phyloP scores from a whole-genome alignment of 2,797 vertebrate species.

The Scomberomorus guttatus region DNA sequence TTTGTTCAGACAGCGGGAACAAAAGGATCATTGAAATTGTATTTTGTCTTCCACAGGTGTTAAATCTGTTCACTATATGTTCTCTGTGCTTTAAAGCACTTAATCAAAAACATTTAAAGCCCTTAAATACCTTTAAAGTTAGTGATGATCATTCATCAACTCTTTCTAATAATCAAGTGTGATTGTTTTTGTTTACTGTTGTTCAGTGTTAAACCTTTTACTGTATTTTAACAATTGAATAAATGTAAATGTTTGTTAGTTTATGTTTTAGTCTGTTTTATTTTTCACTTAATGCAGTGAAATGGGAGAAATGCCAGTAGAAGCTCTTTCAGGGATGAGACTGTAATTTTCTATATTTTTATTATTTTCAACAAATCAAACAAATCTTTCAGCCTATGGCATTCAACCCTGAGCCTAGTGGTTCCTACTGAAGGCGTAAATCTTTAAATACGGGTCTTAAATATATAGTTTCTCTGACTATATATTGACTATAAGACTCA shows the following conservation, averaged over 20 bases:
- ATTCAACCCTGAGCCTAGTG: too few relatives aligned
- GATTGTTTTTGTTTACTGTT: not conserved
- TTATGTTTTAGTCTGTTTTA: not conserved
- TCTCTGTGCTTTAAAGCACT: slow-evolving; percentile 11
- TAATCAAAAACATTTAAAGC: not conserved
- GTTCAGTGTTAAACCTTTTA: not conserved
- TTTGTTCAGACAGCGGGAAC: not conserved
- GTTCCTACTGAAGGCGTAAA: too few relatives aligned
- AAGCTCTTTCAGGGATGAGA: too few relatives aligned
- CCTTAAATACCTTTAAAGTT: not conserved
- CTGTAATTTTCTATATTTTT: too few relatives aligned
- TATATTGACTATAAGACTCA: too few relatives aligned
- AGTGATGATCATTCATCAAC: not conserved
- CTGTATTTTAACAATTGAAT: slow-evolving; percentile 66
- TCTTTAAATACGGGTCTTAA: too few relatives aligned
- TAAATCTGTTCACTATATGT: not conserved
- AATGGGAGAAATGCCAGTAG: too few relatives aligned
- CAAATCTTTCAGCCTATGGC: too few relatives aligned
- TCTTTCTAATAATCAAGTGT: too few relatives aligned
- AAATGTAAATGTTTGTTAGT: slow-evolving; percentile 54
- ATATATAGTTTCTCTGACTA: too few relatives aligned
- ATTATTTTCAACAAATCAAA: too few relatives aligned
- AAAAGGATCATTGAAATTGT: not conserved
- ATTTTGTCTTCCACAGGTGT: not conserved
- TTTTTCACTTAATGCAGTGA: not conserved